phyloP scores from a whole-genome alignment of 2,888 invertebrate genomes.

The Anthophora plumipes region DNA sequence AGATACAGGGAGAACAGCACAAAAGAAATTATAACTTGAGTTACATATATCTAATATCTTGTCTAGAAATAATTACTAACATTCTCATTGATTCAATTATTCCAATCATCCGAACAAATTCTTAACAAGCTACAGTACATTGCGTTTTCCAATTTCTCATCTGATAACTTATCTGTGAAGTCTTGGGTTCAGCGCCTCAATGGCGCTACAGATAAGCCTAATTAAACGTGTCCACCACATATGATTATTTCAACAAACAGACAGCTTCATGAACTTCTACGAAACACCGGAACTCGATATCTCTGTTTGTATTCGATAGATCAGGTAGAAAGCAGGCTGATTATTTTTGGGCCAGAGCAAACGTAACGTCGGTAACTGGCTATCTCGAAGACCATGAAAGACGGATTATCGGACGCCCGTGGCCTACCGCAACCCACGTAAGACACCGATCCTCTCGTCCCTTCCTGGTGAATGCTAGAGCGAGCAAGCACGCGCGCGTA shows the following conservation, averaged over 20 bases:
- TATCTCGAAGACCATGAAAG: constrained; percentile 70
- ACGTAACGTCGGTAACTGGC: constrained; percentile 45
- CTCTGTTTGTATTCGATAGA: constrained; percentile 28
- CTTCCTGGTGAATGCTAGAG: background rate
- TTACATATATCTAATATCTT: no score
- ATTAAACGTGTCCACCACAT: background rate
- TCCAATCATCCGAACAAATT: no score
- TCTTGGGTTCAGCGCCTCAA: background rate
- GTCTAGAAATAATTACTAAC: no score
- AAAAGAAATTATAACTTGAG: no score
- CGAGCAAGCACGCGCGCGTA: constrained; percentile 3
- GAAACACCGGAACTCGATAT: background rate
- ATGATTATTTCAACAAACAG: background rate
- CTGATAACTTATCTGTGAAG: background rate
- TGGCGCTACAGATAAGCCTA: constrained; percentile 8
- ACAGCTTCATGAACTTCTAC: no score
- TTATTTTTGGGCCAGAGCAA: constrained; percentile 24
- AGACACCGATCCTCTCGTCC: constrained; percentile 65
- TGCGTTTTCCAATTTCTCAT: background rate
- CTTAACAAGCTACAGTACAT: no score
- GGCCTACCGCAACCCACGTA: constrained; percentile 82
- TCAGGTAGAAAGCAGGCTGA: background rate
- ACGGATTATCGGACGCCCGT: constrained; percentile 77
- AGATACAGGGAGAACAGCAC: no score
- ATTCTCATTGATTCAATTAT: no score